These are phyloP conservation scores for Colletes latitarsis DNA, from an alignment of 1,140 invertebrate genomes.

Conservation along the genomic window DNA sequence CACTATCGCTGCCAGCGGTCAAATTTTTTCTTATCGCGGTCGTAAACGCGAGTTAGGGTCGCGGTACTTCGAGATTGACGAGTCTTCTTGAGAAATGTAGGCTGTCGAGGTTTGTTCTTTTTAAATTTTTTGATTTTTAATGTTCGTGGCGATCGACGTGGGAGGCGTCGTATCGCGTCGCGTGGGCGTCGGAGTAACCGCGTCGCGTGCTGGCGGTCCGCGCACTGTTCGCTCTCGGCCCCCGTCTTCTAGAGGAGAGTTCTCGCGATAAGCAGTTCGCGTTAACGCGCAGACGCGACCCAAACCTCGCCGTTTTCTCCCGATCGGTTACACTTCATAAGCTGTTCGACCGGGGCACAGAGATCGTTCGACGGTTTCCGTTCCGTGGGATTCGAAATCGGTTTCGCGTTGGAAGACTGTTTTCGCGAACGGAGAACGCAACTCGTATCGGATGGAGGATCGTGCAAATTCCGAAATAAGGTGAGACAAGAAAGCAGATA, in stretches of 20 bases:
- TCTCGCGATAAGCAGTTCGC: constrained; percentile 44
- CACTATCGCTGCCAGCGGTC: too few species aligned
- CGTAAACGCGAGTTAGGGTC: too few species aligned
- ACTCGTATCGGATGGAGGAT: too few species aligned
- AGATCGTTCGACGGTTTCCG: too few species aligned
- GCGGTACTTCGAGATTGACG: too few species aligned
- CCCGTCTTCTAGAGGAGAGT: constrained; percentile 62
- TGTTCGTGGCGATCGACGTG: neutral
- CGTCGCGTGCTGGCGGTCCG: constrained; percentile 73
- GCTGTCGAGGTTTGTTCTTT: neutral
- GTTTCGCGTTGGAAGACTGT: too few species aligned
- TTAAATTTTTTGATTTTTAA: neutral
- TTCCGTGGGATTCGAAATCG: neutral
- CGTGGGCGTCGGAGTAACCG: constrained; percentile 58
- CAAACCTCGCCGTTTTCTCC: constrained; percentile 27
- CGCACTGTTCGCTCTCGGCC: constrained; percentile 66
- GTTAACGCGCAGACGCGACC: constrained; percentile 63
- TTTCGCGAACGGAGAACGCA: too few species aligned
- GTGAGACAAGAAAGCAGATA: too few species aligned
- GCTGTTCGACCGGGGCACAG: too few species aligned
- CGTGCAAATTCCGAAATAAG: too few species aligned
- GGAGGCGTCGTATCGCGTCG: constrained; percentile 21
- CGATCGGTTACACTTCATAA: neutral
- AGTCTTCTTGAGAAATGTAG: too few species aligned
- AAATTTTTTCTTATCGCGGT: too few species aligned